phyloP scores from a whole-genome alignment of 2,888 invertebrate species.

The Dasypolia templi region DNA sequence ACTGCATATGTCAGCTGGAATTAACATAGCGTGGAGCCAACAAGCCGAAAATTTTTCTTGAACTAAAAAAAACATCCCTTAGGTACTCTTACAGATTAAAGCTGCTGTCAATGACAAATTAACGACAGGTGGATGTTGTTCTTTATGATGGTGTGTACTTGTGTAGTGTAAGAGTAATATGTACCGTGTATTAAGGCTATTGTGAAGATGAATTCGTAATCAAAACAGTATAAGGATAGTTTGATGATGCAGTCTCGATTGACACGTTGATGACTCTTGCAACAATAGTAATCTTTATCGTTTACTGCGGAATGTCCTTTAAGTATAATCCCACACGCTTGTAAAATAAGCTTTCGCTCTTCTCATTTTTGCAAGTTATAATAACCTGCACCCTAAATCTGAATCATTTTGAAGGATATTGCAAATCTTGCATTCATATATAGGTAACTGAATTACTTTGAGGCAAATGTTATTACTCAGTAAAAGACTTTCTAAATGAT shows the following conservation, averaged over 20 bases:
- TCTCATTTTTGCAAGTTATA: background rate
- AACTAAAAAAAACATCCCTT: background rate
- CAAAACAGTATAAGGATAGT: background rate
- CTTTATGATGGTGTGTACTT: background rate
- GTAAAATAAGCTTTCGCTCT: background rate
- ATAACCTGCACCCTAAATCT: too few species aligned
- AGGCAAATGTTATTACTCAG: too few species aligned
- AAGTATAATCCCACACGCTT: background rate
- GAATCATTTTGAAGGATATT: too few species aligned
- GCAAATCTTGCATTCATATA: too few species aligned
- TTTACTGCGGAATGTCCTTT: background rate
- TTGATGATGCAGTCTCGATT: background rate
- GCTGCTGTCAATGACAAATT: background rate
- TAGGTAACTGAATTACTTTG: too few species aligned
- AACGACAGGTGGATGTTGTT: background rate
- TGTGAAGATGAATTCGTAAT: conserved; percentile 8
- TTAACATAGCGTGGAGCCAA: conserved; percentile 46
- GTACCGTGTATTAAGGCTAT: conserved; percentile 15
- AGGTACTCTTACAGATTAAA: background rate
- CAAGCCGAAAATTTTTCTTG: too few species aligned
- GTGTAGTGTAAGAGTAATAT: conserved; percentile 10
- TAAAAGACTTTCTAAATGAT: too few species aligned
- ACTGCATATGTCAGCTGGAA: conserved; percentile 59
- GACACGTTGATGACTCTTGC: background rate
- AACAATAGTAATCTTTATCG: background rate